These are phyloP conservation scores for Porites lobata DNA, from an alignment of 92 coral and sea anemone species.

Conservation along the genomic window DNA sequence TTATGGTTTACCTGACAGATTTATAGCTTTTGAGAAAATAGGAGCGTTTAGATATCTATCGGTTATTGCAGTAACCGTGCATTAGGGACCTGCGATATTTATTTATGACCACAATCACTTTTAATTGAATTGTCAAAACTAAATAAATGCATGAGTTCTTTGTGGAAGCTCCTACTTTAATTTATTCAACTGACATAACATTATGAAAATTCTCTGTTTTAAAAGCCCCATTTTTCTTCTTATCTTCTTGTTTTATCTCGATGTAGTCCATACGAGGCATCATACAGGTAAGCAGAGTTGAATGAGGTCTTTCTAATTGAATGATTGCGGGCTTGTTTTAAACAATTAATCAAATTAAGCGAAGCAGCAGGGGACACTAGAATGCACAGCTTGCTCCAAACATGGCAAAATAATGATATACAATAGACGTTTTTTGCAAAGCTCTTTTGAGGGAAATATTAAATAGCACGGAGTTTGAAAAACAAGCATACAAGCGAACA, in stretches of 20 bases:
- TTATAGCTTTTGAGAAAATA: too few species aligned
- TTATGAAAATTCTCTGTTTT: neutral
- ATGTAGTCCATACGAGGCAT: neutral
- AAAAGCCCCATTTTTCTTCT: neutral
- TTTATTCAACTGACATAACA: neutral
- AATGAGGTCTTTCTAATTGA: neutral
- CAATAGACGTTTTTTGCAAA: neutral
- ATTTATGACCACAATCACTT: neutral
- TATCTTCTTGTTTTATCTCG: neutral
- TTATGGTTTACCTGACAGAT: too few species aligned
- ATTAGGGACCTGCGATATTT: too few species aligned
- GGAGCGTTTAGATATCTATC: too few species aligned
- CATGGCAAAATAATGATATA: too few species aligned
- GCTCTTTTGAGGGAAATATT: neutral
- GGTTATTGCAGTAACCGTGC: too few species aligned
- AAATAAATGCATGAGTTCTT: neutral
- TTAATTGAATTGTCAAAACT: too few species aligned
- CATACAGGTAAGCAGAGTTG: neutral
- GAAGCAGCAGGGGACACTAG: neutral
- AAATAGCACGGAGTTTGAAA: too few species aligned
- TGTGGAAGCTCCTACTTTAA: neutral
- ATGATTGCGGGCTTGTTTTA: neutral
- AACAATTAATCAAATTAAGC: neutral
- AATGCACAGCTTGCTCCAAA: neutral
- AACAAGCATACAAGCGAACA: too few species aligned